Base-by-base conservation (phyloP, 2,797 vertebrate species). In the Onychomys leucogaster region DNA sequence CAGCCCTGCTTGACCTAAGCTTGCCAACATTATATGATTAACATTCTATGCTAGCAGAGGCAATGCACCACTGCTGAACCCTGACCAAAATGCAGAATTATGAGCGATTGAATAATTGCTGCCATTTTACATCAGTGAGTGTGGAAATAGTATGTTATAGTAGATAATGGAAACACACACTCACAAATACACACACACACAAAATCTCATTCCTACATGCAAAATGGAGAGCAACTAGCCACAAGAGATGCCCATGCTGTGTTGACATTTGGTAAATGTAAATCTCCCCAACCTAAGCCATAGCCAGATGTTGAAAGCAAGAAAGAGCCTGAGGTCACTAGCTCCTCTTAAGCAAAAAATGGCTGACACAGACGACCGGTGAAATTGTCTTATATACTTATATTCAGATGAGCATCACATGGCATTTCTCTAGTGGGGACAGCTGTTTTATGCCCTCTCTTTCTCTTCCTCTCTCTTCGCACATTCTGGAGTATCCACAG, bases 21-120 rank as follows among this genome's bases (percentile, higher is more conserved):
- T 84, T 78, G 73, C 49, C 57, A 73, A 92, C 23, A n/a, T 29
- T 76, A 0, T 75, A 9, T 55, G 52, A 77, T 49, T 63, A 73
- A 92, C 23, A n/a, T 34, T 76, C 0, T 75, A 6, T 75, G 86
- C n/a, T 19, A 83, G 21, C 13, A 76, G 41, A 86, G 52, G n/a
- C 46, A n/a, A 88, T 78, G 19, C 81, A 29, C n/a, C 43, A 19
- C 43, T 49, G 5, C 17, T 76, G 49, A 61, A 55, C 61, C 17
- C 55, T 89, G 92, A 86, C 61, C 63, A 83, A 86, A 75, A 25
- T 17, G 37, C 43, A 85, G 73, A 92, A 82, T 21, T 91, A 41
- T 2, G 57, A 83, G 13, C 55, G 94, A 91, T 67, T 65, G 88
- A 89, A 71, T 52, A 17, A 75, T 92, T 57, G 59, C 55, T 73